These are phyloP conservation scores for Gymnoscopelus braueri DNA, from an alignment of 2,797 vertebrate genomes.

Conservation along the genomic window DNA sequence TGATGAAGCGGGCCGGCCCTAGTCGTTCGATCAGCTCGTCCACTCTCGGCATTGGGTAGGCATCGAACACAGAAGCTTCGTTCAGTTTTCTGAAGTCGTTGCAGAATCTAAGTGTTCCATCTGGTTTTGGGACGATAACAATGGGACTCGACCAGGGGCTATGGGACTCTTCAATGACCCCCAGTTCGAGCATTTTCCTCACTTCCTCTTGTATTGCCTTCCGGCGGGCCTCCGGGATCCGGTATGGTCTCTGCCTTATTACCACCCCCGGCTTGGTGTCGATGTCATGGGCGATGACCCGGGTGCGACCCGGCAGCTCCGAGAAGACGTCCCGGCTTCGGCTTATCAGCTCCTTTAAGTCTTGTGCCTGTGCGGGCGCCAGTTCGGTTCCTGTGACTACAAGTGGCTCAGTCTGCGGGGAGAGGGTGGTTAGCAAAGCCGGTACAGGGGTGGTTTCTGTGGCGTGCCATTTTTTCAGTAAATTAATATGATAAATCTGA, in stretches of 20 bases:
- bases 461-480: not conserved
- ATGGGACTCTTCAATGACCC: not conserved
- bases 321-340: too few species aligned
- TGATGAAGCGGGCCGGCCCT: too few species aligned
- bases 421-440: too few species aligned
- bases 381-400: too few species aligned
- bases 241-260: too few species aligned
- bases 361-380: not conserved
- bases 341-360: too few species aligned
- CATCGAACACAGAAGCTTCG: not conserved
- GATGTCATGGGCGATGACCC: too few species aligned
- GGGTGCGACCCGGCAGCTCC: too few species aligned
- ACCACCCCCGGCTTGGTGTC: too few species aligned
- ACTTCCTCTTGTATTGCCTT: not conserved
- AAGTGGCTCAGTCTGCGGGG: too few species aligned
- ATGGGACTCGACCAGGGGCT: not conserved
- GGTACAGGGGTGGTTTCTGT: not conserved
- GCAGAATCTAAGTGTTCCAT: not conserved
- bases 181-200: not conserved
- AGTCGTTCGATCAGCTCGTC: not conserved
- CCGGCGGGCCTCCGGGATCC: not conserved
- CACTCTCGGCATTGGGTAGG: not conserved
- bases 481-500: not conserved
- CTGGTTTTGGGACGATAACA: too few species aligned
- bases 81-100: slow-evolving; percentile 1